Evolutionary conservation across 2,797 vertebrate genomes (phyloP).

Genomic region (Pogoniulus pusillus): DNA sequence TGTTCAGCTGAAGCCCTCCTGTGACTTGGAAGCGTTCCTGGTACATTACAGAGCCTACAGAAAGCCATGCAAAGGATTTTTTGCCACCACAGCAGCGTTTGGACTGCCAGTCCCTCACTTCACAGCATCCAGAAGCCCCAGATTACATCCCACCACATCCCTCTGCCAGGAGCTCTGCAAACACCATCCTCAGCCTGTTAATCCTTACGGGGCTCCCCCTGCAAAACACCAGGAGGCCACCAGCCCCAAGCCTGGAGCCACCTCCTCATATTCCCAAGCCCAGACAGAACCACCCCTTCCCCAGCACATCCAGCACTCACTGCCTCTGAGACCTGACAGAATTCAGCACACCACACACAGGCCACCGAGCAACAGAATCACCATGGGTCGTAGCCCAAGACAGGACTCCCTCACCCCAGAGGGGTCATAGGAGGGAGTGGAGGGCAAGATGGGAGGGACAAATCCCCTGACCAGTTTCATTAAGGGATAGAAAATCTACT

Average conservation of each 20-base stretch:
- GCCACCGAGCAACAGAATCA: too few relatives aligned
- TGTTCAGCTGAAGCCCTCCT: background rate
- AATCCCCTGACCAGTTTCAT: background rate
- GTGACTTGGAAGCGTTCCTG: background rate
- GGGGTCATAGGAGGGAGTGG: background rate
- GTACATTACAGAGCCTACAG: background rate
- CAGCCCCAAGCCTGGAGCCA: too few relatives aligned
- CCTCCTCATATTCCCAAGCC: too few relatives aligned
- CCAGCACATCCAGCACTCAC: background rate
- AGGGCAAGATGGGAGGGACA: background rate
- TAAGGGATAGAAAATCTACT: background rate
- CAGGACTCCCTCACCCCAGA: background rate
- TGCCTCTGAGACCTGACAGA: background rate
- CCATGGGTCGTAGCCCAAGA: background rate
- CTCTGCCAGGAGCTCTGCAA: background rate
- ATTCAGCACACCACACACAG: background rate
- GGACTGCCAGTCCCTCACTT: fast-evolving
- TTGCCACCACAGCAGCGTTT: background rate
- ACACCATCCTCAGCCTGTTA: background rate
- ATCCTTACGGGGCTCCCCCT: background rate
- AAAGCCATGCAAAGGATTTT: background rate
- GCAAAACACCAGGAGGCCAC: background rate
- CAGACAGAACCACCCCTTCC: background rate
- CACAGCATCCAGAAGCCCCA: background rate
- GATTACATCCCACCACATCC: fast-evolving